These are phyloP conservation scores for Atethmia centrago DNA, from an alignment of 2,888 invertebrate species.

Conservation along the genomic window DNA sequence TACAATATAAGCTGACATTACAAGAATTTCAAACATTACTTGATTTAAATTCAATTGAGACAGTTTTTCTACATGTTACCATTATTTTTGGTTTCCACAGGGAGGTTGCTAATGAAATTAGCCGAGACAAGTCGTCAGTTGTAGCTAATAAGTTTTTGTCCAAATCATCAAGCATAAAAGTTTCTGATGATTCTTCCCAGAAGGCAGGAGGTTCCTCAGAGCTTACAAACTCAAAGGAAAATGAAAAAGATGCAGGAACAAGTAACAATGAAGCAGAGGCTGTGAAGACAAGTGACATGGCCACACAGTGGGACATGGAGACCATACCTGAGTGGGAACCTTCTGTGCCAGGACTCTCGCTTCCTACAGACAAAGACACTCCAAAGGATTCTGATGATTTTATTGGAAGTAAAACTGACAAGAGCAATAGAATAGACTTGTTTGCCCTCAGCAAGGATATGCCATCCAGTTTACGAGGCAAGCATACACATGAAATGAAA, in stretches of 20 bases:
- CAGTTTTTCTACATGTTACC: neutral
- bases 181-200: slow-evolving; percentile 55
- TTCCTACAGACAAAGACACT: slow-evolving; percentile 77
- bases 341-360: slow-evolving; percentile 74
- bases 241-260: slow-evolving; percentile 54
- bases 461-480: slow-evolving; percentile 83
- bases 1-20: neutral
- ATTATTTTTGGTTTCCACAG: slow-evolving; percentile 69
- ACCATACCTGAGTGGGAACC: slow-evolving; percentile 80
- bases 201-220: slow-evolving; percentile 46
- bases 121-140: slow-evolving; percentile 80
- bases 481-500: slow-evolving; percentile 65
- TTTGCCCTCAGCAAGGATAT: slow-evolving; percentile 88
- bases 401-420: slow-evolving; percentile 73
- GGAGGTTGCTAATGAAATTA: slow-evolving; percentile 84
- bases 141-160: slow-evolving; percentile 72
- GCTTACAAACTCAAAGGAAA: slow-evolving; percentile 56
- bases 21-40: neutral
- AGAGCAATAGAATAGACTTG: slow-evolving; percentile 78
- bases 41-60: neutral
- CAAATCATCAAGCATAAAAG: slow-evolving; percentile 66
- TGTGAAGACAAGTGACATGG: slow-evolving; percentile 78
- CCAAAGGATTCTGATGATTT: slow-evolving; percentile 73
- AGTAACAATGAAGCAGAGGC: slow-evolving; percentile 53
- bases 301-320: slow-evolving; percentile 83